A percentile compares a stretch with the other conserved stretches of the same genome.
Conservation (phyloP, 2,113 vertebrate species). For the Ageneiosus marmoratus region DNA sequence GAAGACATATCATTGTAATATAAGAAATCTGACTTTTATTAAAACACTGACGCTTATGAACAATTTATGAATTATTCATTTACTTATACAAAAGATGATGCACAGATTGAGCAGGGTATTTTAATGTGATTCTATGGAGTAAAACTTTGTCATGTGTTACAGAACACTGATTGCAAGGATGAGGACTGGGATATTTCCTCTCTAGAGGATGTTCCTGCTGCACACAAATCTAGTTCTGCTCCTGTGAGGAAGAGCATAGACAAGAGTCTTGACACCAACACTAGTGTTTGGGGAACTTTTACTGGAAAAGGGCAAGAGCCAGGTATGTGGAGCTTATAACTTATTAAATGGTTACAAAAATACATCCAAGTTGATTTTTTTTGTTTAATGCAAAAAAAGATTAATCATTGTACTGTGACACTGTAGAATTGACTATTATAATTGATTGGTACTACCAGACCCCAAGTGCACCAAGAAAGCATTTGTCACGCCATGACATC, state of each 20-base stretch:
- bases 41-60: neutral
- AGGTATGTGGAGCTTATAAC: slow-evolving; percentile 65
- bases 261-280: slow-evolving; percentile 65
- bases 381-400: neutral
- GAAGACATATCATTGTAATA: too few species aligned
- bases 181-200: slow-evolving; percentile 85
- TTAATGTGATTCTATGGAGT: neutral
- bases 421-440: neutral
- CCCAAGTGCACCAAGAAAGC: too few species aligned
- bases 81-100: neutral
- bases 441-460: too few species aligned
- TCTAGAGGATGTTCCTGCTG: slow-evolving; percentile 73
- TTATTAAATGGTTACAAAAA: neutral
- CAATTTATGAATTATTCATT: neutral
- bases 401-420: neutral
- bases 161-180: slow-evolving; percentile 48
- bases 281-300: slow-evolving; percentile 77
- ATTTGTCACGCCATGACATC: too few species aligned
- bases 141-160: neutral
- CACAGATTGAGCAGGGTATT: neutral
- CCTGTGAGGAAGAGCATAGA: slow-evolving; percentile 72
- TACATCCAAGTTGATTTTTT: neutral
- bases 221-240: slow-evolving; percentile 62
- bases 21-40: too few species aligned
- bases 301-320: slow-evolving; percentile 69